Conservation (phyloP, 2,113 vertebrate genomes). For the Tyto alba region DNA sequence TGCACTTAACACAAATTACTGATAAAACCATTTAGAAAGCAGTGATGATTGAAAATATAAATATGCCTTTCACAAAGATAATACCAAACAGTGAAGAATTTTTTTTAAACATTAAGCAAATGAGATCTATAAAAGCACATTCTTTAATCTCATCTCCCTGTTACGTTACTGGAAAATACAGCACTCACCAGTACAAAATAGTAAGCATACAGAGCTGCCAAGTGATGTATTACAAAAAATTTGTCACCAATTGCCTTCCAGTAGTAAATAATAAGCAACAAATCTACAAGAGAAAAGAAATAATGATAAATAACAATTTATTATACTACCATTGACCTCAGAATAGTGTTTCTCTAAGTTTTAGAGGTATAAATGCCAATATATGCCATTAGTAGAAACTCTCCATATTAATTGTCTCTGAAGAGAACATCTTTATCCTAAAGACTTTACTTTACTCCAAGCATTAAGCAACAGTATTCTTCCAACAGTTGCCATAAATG, state of each 20-base stretch:
- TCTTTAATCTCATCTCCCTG: slow-evolving; percentile 71
- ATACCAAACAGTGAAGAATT: not conserved
- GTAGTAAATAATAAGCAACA: slow-evolving; percentile 92
- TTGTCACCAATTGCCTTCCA: slow-evolving; percentile 97
- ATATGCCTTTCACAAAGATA: not conserved
- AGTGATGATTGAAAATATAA: not conserved
- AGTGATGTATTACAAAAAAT: slow-evolving; percentile 93
- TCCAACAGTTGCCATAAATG: not conserved
- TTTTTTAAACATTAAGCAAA: not conserved
- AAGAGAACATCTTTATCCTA: not conserved
- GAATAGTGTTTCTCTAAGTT: not conserved
- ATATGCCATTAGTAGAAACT: not conserved
- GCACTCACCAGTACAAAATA: slow-evolving; percentile 96
- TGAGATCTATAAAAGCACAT: not conserved
- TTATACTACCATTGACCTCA: not conserved
- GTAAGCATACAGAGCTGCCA: slow-evolving; percentile 90
- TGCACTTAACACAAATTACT: not conserved
- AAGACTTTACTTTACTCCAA: not conserved
- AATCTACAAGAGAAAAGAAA: slow-evolving; percentile 80
- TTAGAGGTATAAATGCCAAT: not conserved
- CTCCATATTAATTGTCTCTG: not conserved
- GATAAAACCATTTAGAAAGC: not conserved
- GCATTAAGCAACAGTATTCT: not conserved
- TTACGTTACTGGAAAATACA: slow-evolving; percentile 68
- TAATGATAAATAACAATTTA: not conserved